phyloP scores from a whole-genome alignment of 1,140 invertebrate genomes.

The Zaprionus davidi region DNA sequence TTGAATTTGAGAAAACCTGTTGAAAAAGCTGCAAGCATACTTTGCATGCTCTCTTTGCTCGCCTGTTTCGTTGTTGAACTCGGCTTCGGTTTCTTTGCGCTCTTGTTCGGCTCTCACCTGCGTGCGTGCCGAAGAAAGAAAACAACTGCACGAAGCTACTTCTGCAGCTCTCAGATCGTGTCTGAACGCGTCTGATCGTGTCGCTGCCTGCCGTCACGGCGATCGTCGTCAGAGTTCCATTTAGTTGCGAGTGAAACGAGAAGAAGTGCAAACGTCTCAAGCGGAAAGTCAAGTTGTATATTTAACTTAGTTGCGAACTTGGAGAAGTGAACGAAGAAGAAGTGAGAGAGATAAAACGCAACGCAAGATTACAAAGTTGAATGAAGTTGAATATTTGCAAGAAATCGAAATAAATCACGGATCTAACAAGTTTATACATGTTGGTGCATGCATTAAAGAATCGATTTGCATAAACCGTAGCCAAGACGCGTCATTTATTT shows the following conservation, averaged over 20 bases:
- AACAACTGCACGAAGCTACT: conserved; percentile 35
- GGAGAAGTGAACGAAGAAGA: conserved; percentile 50
- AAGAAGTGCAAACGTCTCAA: conserved; percentile 74
- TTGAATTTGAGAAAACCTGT: conserved; percentile 20
- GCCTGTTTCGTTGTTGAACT: conserved; percentile 32
- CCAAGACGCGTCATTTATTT: conserved; percentile 63
- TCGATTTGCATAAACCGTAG: conserved; percentile 65
- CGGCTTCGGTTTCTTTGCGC: neutral
- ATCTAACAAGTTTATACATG: conserved; percentile 54
- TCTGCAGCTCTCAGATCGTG: conserved; percentile 19
- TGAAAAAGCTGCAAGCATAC: conserved; percentile 34
- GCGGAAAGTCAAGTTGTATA: conserved; percentile 72
- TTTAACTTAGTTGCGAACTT: conserved; percentile 47
- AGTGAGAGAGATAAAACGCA: conserved; percentile 35
- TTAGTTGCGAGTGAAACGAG: conserved; percentile 71
- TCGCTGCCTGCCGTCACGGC: conserved; percentile 14
- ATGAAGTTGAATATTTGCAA: conserved; percentile 75
- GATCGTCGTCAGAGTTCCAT: conserved; percentile 41
- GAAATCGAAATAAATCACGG: conserved; percentile 65
- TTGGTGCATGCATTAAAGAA: conserved; percentile 26
- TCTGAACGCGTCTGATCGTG: conserved; percentile 28
- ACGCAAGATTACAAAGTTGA: conserved; percentile 72
- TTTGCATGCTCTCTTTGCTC: conserved; percentile 12
- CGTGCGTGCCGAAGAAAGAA: conserved; percentile 1
- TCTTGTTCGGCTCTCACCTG: conserved; percentile 36